Percentiles rank a stretch among this genome's conserved stretches.
Evolutionary conservation across 2,888 invertebrate genomes (phyloP).

Genomic region (Odontocerum albicorne): DNA sequence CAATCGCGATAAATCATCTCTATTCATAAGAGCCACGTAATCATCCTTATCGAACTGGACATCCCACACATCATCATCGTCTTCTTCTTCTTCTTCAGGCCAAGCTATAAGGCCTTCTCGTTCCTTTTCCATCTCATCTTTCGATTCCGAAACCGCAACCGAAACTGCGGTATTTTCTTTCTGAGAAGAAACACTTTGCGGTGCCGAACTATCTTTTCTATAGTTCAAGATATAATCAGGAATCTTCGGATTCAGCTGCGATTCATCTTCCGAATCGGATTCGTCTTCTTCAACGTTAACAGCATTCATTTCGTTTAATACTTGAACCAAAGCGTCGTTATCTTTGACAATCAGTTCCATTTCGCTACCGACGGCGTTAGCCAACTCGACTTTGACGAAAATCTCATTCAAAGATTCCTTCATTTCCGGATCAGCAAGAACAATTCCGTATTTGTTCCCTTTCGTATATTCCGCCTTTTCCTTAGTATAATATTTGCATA

Average conservation of each 20-base stretch:
- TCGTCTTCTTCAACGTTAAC: slow-evolving; percentile 16
- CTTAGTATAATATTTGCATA: slow-evolving; percentile 49
- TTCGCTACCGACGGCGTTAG: slow-evolving; percentile 39
- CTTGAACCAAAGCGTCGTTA: slow-evolving; percentile 26
- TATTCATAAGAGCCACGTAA: background rate
- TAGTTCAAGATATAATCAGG: background rate
- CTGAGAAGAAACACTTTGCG: background rate
- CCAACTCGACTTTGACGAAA: slow-evolving; percentile 56
- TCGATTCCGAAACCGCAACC: background rate
- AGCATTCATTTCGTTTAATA: slow-evolving; percentile 29
- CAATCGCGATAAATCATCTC: background rate
- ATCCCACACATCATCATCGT: slow-evolving; percentile 37
- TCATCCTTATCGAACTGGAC: slow-evolving; percentile 14
- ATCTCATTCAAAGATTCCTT: slow-evolving; percentile 51
- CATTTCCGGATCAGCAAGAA: slow-evolving; percentile 52
- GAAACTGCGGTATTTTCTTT: background rate
- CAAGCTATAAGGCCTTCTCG: background rate
- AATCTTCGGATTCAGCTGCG: background rate
- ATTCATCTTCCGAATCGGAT: background rate
- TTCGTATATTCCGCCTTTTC: slow-evolving; percentile 45
- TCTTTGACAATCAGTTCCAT: slow-evolving; percentile 35
- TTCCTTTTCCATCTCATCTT: background rate
- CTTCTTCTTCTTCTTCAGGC: slow-evolving; percentile 14
- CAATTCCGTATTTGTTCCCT: slow-evolving; percentile 54
- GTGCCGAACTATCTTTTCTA: background rate